Evolutionary conservation across 2,797 vertebrate genomes (phyloP), one percentile per base, ranked within the genome.

Genomic region (Peromyscus attwateri): DNA sequence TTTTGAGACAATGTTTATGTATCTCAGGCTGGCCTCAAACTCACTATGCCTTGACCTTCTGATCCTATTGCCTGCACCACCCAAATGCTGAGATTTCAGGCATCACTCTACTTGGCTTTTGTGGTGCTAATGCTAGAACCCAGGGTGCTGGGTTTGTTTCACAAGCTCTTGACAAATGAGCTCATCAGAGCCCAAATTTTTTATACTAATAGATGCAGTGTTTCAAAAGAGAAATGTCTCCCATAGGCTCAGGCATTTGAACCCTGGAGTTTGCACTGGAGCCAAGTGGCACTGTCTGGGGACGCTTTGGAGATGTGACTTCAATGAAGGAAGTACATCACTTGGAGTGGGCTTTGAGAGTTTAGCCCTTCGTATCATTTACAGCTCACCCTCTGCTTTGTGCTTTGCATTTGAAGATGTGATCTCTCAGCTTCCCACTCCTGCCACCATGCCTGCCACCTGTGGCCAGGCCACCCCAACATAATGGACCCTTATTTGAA

Each of bases 321-420:
- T 13, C 0, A 5, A 6, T 37, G 11, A 52, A 57, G 34, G 34
- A 10, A 25, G 49, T 13, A 11, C 14, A 29, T 84, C 37, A 19
- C 27, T 66, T 16, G 16, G 9, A 29, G 16, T 21, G 60, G 31
- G 40, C 60, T 40, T 62, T 19, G 60, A 83, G 60, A 62, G 25
- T 40, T 29, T 43, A 43, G 19, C 27, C 37, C 55, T 60, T 25
- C 0, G 0, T 37, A 1, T 3, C n/a, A 62, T 14, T 31, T 64
- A 37, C 37, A 43, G 81, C 19, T 64, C 40, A 46, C 16, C 4
- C 14, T 77, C 60, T 64, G 60, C 40, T 46, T 43, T 64, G 37
- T 43, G 57, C 27, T 64, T 29, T 29, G 37, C 17, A 25, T 17
- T 29, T 43, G 81, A 17, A 19, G 37, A 17, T 83, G 57, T 64